These are phyloP conservation scores for Boulengeromyrus knoepffleri DNA, from an alignment of 2,113 vertebrate species.

Conservation along the genomic window DNA sequence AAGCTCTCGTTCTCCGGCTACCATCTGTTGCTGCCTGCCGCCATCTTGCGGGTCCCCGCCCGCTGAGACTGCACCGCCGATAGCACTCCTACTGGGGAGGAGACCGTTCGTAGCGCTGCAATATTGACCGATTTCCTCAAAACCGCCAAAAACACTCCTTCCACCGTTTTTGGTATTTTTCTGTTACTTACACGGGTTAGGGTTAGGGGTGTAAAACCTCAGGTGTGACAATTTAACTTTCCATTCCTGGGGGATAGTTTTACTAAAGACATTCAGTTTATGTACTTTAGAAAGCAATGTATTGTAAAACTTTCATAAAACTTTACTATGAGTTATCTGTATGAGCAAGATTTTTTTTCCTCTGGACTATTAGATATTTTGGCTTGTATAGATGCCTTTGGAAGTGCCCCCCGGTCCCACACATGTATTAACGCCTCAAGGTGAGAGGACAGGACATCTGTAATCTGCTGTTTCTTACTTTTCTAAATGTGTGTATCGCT, in stretches of 20 bases:
- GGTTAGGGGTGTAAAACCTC: no score
- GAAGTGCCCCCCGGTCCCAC: neutral
- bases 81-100: neutral
- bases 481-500: neutral
- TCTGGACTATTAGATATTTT: neutral
- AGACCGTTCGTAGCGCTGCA: neutral
- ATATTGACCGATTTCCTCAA: neutral
- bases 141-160: neutral
- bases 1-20: neutral
- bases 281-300: neutral
- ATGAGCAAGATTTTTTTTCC: neutral
- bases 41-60: neutral
- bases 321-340: neutral
- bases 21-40: conserved; percentile 11
- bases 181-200: no score
- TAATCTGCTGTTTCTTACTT: neutral
- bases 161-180: neutral
- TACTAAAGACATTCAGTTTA: neutral
- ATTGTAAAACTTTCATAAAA: neutral
- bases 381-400: neutral
- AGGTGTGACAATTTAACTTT: neutral
- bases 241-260: no score
- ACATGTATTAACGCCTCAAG: no score
- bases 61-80: neutral
- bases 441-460: neutral